A percentile compares a stretch with the other conserved stretches of the same genome.
Conservation (phyloP, 2,113 vertebrate genomes). For the Genyomyrus donnyi region DNA sequence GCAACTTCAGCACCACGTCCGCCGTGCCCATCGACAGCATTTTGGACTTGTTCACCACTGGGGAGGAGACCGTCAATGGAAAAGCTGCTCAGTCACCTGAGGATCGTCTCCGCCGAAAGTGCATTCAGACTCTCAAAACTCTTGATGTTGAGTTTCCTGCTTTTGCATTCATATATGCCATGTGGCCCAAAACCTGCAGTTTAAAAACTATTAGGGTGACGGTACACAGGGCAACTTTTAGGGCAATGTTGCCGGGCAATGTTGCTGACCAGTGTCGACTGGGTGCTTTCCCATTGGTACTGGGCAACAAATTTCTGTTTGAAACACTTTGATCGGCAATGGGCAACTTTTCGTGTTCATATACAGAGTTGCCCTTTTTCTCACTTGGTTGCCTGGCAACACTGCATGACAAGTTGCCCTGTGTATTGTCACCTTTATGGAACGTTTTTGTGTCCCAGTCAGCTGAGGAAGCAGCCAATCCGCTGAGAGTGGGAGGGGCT, state of each 20-base stretch:
- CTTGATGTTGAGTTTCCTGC: not conserved
- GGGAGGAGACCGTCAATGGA: slow-evolving; percentile 16
- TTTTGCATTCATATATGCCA: not conserved
- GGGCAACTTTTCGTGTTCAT: not conserved
- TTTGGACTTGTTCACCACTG: slow-evolving; percentile 97
- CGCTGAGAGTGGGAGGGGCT: not conserved
- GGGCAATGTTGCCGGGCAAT: not conserved
- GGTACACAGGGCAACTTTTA: not conserved
- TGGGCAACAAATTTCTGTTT: not conserved
- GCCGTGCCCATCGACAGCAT: slow-evolving; percentile 90
- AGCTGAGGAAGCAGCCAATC: not conserved
- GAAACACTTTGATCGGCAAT: not conserved
- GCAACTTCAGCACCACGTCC: slow-evolving; percentile 86
- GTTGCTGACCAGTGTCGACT: not conserved
- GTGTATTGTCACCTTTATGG: not conserved
- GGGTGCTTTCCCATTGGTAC: not conserved
- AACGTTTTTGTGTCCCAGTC: not conserved
- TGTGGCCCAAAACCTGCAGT: not conserved
- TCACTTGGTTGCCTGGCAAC: not conserved
- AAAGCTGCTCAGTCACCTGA: not conserved
- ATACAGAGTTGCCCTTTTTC: not conserved
- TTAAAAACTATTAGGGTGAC: not conserved
- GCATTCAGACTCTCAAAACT: not conserved
- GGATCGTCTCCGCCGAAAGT: not conserved
- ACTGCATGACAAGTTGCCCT: not conserved